Percentiles rank a stretch among this genome's conserved stretches.
Evolutionary conservation across 2,797 vertebrate genomes (phyloP).

Genomic region (Sebastes trivittatus): DNA sequence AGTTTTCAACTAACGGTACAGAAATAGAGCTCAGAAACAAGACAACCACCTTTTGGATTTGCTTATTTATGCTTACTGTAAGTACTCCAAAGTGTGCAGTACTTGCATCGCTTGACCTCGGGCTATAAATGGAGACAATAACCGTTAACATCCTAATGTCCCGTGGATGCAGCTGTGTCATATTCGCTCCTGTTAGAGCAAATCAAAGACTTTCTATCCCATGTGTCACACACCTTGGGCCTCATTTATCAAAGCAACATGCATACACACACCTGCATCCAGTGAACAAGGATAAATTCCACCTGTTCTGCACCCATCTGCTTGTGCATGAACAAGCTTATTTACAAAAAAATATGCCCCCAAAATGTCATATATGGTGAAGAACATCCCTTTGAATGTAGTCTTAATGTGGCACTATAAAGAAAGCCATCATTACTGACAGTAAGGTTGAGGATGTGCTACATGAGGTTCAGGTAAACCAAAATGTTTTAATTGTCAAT

Average conservation of each 20-base stretch:
- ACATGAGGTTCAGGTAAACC: not conserved
- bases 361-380: not conserved
- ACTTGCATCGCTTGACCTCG: not conserved
- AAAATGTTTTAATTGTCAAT: not conserved
- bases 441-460: not conserved
- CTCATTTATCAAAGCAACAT: not conserved
- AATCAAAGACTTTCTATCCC: not conserved
- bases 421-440: not conserved
- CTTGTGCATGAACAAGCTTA: no score
- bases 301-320: not conserved
- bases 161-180: not conserved
- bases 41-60: not conserved
- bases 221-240: not conserved
- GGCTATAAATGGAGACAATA: not conserved
- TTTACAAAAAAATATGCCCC: not conserved
- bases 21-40: not conserved
- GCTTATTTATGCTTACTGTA: not conserved
- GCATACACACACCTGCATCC: not conserved
- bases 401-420: not conserved
- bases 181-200: not conserved
- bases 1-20: not conserved
- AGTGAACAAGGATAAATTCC: not conserved
- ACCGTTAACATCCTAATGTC: not conserved
- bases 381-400: not conserved
- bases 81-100: not conserved